These are phyloP conservation scores for Escarpia spicata DNA, from an alignment of 2,888 invertebrate genomes.

Conservation along the genomic window DNA sequence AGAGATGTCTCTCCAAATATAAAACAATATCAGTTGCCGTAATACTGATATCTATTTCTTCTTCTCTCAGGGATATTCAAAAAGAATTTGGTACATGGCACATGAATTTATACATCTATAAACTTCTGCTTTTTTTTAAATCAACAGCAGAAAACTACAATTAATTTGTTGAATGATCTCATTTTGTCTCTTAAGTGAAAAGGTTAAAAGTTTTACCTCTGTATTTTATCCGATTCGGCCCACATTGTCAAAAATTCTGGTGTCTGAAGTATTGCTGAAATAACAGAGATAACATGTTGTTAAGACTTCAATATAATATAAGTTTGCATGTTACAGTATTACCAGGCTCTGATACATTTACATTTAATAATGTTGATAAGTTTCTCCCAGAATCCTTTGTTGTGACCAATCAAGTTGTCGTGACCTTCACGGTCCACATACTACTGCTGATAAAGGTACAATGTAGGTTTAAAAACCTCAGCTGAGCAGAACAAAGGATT, in stretches of 20 bases:
- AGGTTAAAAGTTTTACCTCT: constrained; percentile 63
- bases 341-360: too few relatives aligned
- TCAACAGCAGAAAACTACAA: neutral
- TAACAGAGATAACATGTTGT: neutral
- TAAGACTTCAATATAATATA: neutral
- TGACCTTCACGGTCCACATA: too few relatives aligned
- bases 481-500: too few relatives aligned
- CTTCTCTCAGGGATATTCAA: too few relatives aligned
- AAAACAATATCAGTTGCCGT: too few relatives aligned
- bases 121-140: neutral
- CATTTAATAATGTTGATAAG: too few relatives aligned
- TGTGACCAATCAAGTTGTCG: too few relatives aligned
- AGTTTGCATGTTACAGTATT: neutral
- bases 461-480: too few relatives aligned
- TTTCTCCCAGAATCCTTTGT: too few relatives aligned
- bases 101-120: neutral
- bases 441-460: too few relatives aligned
- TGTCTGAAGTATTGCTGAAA: constrained; percentile 77
- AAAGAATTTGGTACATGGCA: neutral
- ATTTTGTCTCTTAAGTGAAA: neutral
- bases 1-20: too few relatives aligned
- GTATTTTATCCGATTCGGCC: constrained; percentile 75
- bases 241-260: constrained; percentile 79
- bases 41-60: too few relatives aligned
- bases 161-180: neutral